Evolutionary conservation across 2,888 invertebrate species (phyloP).

Genomic region (Eumerus sabulonum): DNA sequence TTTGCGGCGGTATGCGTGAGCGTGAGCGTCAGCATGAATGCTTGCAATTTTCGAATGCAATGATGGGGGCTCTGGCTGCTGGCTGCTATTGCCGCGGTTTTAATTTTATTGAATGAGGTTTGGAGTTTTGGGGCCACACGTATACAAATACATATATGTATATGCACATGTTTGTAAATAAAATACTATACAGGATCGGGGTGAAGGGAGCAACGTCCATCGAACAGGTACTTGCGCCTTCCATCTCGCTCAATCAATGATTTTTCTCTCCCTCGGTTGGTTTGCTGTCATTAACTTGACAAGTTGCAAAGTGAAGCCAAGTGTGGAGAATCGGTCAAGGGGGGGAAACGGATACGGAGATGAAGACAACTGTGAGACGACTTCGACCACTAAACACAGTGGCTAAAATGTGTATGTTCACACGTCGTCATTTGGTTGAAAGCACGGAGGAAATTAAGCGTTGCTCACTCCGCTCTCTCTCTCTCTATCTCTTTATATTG

Average conservation of each 20-base stretch:
- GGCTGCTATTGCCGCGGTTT: slow-evolving; percentile 23
- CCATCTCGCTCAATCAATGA: slow-evolving; percentile 9
- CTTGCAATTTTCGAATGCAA: slow-evolving; percentile 38
- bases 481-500: no score
- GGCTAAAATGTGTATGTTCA: slow-evolving; percentile 41
- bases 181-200: no score
- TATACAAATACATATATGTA: no score
- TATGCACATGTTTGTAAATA: no score
- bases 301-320: slow-evolving; percentile 57
- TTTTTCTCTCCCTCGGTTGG: slow-evolving; percentile 15
- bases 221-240: slow-evolving; percentile 57
- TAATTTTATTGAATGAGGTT: slow-evolving; percentile 57
- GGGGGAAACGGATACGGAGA: slow-evolving; percentile 1
- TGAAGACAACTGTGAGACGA: no score
- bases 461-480: background rate
- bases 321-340: slow-evolving; percentile 33
- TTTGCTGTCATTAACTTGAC: slow-evolving; percentile 58
- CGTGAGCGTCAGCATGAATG: slow-evolving; percentile 9
- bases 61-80: no score
- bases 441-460: slow-evolving; percentile 47
- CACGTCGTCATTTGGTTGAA: no score
- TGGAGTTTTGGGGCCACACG: no score
- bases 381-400: no score
- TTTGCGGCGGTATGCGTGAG: no score
- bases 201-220: background rate